phyloP scores from a whole-genome alignment of 2,797 vertebrate species.

The Sebastiscus albofasciatus region DNA sequence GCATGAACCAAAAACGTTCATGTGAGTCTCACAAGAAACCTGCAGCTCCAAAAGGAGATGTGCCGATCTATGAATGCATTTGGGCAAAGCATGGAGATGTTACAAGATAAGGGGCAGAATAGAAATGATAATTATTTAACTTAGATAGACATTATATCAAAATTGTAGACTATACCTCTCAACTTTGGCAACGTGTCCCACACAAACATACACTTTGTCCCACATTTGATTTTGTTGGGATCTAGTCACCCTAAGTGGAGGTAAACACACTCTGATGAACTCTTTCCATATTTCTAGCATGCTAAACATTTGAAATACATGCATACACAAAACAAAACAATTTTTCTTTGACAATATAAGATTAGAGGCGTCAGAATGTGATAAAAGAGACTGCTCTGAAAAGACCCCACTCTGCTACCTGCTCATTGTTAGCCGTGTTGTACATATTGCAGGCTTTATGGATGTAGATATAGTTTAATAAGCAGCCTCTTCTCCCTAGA shows the following conservation, averaged over 20 bases:
- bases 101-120: too few relatives aligned
- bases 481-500: background rate
- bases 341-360: background rate
- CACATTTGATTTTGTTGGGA: too few relatives aligned
- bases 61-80: too few relatives aligned
- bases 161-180: too few relatives aligned
- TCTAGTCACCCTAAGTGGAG: background rate
- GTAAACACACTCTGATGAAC: background rate
- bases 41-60: too few relatives aligned
- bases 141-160: too few relatives aligned
- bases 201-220: too few relatives aligned
- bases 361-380: background rate
- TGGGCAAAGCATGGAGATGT: too few relatives aligned
- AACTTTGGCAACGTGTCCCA: too few relatives aligned
- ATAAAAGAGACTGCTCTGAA: background rate
- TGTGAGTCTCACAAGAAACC: too few relatives aligned
- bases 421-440: background rate
- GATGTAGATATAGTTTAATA: conserved; percentile 8
- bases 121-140: too few relatives aligned
- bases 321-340: background rate
- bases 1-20: too few relatives aligned
- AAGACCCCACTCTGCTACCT: background rate
- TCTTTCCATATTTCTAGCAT: background rate
- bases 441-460: background rate
- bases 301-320: background rate